Evolutionary conservation across 2,113 vertebrate species (phyloP).

Genomic region (Oceanites oceanicus): DNA sequence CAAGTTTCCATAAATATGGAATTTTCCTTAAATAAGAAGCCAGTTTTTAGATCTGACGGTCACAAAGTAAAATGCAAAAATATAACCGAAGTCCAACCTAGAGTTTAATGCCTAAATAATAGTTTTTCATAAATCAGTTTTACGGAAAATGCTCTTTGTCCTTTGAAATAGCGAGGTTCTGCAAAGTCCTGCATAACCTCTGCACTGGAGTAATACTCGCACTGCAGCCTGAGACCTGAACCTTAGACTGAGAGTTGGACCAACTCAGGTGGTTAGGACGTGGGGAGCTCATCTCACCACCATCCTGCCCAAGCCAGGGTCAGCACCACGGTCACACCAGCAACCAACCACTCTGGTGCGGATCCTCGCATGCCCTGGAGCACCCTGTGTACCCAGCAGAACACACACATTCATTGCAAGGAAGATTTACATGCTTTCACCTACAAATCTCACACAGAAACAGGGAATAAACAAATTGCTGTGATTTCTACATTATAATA

Average conservation of each 20-base stretch:
- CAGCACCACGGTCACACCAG: not conserved
- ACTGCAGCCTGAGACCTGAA: not conserved
- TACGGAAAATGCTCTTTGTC: not conserved
- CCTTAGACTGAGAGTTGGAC: not conserved
- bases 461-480: not conserved
- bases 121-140: not conserved
- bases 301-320: not conserved
- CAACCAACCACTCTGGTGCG: accelerated
- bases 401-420: not conserved
- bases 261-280: accelerated
- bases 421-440: not conserved
- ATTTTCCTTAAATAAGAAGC: not conserved
- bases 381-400: not conserved
- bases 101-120: not conserved
- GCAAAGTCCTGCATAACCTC: not conserved
- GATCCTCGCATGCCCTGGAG: accelerated
- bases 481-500: not conserved
- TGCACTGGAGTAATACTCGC: not conserved
- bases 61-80: not conserved
- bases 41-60: not conserved
- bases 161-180: not conserved
- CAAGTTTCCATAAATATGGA: not conserved
- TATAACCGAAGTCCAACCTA: not conserved
- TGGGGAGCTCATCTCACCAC: not conserved
- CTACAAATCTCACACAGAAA: not conserved